phyloP scores from a whole-genome alignment of 2,113 vertebrate species.

The Rhombomys opimus region DNA sequence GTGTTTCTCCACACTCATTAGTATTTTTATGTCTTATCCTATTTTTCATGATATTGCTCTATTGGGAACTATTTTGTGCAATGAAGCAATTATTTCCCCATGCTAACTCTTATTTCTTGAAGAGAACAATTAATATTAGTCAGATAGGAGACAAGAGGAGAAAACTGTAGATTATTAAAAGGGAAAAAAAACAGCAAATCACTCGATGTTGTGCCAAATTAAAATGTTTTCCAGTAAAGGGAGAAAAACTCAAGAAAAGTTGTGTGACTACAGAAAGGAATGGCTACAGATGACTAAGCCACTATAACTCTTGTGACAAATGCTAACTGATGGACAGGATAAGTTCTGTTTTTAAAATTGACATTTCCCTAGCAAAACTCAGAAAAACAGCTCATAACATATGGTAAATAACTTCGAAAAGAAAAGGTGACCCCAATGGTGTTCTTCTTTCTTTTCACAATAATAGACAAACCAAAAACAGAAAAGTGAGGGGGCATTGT shows the following conservation, averaged over 20 bases:
- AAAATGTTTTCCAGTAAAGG: conserved; percentile 42
- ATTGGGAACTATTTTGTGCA: conserved; percentile 3
- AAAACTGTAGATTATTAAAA: conserved; percentile 25
- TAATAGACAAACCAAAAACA: neutral
- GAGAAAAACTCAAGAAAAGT: neutral
- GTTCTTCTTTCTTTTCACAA: neutral
- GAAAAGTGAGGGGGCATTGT: neutral
- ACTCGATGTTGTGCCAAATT: neutral
- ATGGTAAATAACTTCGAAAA: neutral
- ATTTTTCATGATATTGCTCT: neutral
- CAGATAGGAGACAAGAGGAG: conserved; percentile 35
- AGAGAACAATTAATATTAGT: neutral
- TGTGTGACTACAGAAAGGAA: neutral
- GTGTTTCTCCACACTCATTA: conserved; percentile 26
- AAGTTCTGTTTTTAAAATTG: neutral
- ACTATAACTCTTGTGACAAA: neutral
- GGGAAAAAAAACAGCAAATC: neutral
- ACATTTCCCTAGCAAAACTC: neutral
- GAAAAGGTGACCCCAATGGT: neutral
- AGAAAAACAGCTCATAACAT: neutral
- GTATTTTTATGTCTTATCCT: neutral
- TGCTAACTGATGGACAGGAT: neutral
- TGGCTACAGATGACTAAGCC: neutral
- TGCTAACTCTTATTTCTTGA: neutral
- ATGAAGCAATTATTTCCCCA: conserved; percentile 37